Percentiles rank a stretch among this genome's conserved stretches.
These are phyloP conservation scores for Trogon melanurus DNA, from an alignment of 2,113 vertebrate genomes.

Conservation along the genomic window DNA sequence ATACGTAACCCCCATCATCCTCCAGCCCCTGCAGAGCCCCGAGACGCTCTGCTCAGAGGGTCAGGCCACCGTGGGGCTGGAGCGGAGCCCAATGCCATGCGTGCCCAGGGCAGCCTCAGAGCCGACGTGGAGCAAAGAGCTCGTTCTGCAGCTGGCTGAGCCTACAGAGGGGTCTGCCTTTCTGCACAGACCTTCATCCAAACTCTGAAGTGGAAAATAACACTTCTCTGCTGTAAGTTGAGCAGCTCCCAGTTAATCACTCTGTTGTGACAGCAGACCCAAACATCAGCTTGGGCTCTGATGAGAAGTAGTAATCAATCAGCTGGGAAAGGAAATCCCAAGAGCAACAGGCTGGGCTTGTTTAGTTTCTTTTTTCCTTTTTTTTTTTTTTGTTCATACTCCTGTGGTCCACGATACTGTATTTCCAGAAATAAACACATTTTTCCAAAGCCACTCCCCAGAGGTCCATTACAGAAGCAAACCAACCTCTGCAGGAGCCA, in stretches of 20 bases:
- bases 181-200: conserved; percentile 26
- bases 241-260: conserved; percentile 33
- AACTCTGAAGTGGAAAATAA: conserved; percentile 16
- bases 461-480: not conserved
- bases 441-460: not conserved
- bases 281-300: not conserved
- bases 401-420: fast-evolving
- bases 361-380: not conserved
- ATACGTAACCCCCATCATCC: not conserved
- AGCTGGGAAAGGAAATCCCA: conserved; percentile 35
- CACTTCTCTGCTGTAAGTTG: conserved; percentile 25
- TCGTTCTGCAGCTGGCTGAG: not conserved
- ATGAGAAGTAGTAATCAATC: conserved; percentile 20
- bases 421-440: not conserved
- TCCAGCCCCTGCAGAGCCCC: not conserved
- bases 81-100: fast-evolving
- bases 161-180: not conserved
- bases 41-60: not conserved
- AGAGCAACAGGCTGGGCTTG: not conserved
- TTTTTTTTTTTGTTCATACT: not conserved
- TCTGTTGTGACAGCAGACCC: not conserved
- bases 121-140: not conserved
- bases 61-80: not conserved
- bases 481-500: not conserved
- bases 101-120: not conserved